Evolutionary conservation across 2,113 vertebrate genomes (phyloP).

Genomic region (Triplophysa tibetana): DNA sequence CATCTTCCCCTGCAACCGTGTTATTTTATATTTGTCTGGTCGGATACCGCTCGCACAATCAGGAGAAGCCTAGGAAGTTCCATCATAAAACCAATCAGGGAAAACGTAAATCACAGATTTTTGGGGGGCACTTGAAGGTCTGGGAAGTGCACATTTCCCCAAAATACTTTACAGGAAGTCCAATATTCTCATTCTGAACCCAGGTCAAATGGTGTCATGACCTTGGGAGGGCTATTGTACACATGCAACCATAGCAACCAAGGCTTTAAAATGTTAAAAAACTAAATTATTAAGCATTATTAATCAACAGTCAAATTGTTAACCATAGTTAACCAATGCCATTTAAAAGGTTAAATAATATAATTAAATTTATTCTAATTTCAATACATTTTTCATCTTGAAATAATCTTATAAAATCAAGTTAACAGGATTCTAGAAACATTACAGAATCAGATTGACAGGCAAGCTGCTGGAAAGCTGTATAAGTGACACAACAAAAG

Average conservation of each 20-base stretch:
- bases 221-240: constrained; percentile 71
- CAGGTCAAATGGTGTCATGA: constrained; percentile 67
- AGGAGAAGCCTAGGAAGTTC: constrained; percentile 68
- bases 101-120: constrained; percentile 73
- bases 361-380: not conserved
- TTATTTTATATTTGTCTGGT: constrained; percentile 59
- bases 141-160: constrained; percentile 79
- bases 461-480: not conserved
- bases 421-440: not conserved
- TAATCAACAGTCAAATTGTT: no score
- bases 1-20: constrained; percentile 34
- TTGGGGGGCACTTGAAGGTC: constrained; percentile 72
- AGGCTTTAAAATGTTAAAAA: not conserved
- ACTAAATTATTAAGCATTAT: no score
- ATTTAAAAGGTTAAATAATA: not conserved
- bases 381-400: not conserved
- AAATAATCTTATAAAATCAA: not conserved
- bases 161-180: constrained; percentile 75
- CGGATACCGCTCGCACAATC: constrained; percentile 61
- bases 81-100: constrained; percentile 78
- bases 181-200: constrained; percentile 68
- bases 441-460: not conserved
- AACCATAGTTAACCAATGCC: not conserved
- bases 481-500: not conserved
- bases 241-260: constrained; percentile 66